These are phyloP conservation scores for Coregonus sp. DNA, from an alignment of 2,797 vertebrate genomes.

Conservation along the genomic window DNA sequence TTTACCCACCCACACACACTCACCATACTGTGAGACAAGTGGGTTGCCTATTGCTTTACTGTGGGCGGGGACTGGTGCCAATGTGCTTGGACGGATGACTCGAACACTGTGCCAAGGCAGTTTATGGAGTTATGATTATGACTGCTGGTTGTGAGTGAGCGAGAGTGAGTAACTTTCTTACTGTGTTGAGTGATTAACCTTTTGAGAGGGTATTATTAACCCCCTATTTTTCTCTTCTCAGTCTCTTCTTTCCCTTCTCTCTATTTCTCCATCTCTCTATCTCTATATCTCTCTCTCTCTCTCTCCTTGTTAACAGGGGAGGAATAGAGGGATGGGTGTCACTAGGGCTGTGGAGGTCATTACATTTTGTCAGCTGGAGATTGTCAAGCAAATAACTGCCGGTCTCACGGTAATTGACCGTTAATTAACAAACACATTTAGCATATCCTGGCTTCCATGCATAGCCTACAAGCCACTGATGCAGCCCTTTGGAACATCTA, in stretches of 20 bases:
- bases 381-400: no score
- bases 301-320: not conserved
- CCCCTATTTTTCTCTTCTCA: no score
- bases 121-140: not conserved
- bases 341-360: no score
- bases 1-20: no score
- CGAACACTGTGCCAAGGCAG: no score
- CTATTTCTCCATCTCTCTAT: not conserved
- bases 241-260: no score
- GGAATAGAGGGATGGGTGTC: not conserved
- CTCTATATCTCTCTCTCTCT: conserved; percentile 13
- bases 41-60: not conserved
- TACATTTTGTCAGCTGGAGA: no score
- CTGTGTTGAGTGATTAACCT: not conserved
- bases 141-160: not conserved
- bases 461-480: no score
- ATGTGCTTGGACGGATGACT: not conserved
- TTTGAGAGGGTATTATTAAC: not conserved
- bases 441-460: no score
- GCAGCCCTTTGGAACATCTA: no score
- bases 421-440: no score
- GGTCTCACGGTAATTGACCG: no score
- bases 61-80: not conserved
- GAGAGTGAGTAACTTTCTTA: not conserved
- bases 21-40: not conserved